Conservation (phyloP, 2,797 vertebrate species). For the Centroberyx gerrardi region DNA sequence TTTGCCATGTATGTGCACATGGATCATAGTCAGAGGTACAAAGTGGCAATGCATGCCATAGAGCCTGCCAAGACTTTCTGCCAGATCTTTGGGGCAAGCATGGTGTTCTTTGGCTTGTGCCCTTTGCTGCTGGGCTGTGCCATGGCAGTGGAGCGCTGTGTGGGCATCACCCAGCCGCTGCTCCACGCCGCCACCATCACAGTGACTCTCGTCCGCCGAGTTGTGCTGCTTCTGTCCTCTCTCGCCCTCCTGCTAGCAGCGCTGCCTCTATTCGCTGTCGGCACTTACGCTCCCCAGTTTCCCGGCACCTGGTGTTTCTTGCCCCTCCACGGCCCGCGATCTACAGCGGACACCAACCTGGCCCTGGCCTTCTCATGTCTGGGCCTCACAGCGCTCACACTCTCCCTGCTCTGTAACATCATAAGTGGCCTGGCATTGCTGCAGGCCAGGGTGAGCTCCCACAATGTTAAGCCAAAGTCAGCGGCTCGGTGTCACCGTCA, state of each 20-base stretch:
- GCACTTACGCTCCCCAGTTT: conserved; percentile 74
- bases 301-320: conserved; percentile 86
- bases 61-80: conserved; percentile 64
- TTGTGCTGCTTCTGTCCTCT: conserved; percentile 64
- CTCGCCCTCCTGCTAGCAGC: conserved; percentile 72
- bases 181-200: conserved; percentile 73
- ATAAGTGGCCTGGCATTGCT: conserved; percentile 77
- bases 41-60: not conserved
- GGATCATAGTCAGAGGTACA: conserved; percentile 10
- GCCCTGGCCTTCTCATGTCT: conserved; percentile 78
- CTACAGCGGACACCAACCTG: conserved; percentile 64
- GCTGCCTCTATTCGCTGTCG: conserved; percentile 74
- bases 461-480: conserved; percentile 21
- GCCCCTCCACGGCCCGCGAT: conserved; percentile 52
- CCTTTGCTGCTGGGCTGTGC: conserved; percentile 80
- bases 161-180: conserved; percentile 84
- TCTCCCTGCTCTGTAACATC: conserved; percentile 83
- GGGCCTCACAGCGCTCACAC: conserved; percentile 73
- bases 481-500: conserved; percentile 19
- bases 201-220: conserved; percentile 56
- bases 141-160: conserved; percentile 84
- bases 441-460: conserved; percentile 64
- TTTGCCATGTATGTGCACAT: conserved; percentile 81
- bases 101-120: conserved; percentile 85
- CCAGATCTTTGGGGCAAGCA: conserved; percentile 79